Conservation (phyloP, 2,797 vertebrate genomes). For the Astyanax mexicanus region DNA sequence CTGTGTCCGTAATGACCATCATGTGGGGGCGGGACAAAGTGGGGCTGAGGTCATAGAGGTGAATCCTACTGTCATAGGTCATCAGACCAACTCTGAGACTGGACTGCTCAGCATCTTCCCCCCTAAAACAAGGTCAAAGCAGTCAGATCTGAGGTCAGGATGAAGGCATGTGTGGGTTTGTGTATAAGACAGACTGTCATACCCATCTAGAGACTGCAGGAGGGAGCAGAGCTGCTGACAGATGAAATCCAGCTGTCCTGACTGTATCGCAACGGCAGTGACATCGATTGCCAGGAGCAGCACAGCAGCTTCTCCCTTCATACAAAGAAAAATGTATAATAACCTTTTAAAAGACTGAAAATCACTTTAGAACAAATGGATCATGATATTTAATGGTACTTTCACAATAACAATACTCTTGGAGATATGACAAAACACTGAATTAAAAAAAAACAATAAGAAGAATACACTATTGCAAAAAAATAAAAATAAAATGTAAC, state of each 20-base stretch:
- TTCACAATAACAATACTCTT: too few species aligned
- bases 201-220: constrained; percentile 72
- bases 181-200: constrained; percentile 7
- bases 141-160: background rate
- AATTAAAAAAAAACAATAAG: too few species aligned
- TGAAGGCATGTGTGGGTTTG: background rate
- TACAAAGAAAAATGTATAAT: constrained; percentile 17
- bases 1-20: constrained; percentile 79
- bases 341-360: too few species aligned
- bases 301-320: constrained; percentile 70
- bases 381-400: too few species aligned
- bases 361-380: too few species aligned
- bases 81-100: constrained; percentile 78
- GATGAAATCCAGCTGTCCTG: constrained; percentile 75
- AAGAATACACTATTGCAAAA: too few species aligned
- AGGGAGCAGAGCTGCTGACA: constrained; percentile 73
- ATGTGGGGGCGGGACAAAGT: constrained; percentile 80
- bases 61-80: constrained; percentile 80
- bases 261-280: constrained; percentile 71
- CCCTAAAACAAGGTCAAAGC: constrained; percentile 58
- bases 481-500: too few species aligned
- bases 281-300: constrained; percentile 81
- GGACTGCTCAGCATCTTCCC: constrained; percentile 47
- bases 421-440: too few species aligned
- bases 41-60: constrained; percentile 81